Evolutionary conservation across 2,113 vertebrate species (phyloP).

Genomic region (Muntiacus muntjak): DNA sequence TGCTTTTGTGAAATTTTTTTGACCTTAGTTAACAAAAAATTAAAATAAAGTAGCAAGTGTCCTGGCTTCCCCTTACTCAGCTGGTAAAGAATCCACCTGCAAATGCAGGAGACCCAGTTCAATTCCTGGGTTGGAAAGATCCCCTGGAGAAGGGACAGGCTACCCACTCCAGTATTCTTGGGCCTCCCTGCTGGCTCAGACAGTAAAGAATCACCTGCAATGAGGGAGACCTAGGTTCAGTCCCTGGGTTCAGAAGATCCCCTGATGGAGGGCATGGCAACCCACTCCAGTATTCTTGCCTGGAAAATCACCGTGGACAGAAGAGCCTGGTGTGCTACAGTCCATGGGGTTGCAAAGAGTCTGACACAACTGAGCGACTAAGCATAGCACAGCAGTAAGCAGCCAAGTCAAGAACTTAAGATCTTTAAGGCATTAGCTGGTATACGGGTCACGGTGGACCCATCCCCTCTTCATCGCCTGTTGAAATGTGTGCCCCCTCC

Average conservation of each 20-base stretch:
- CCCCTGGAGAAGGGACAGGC: neutral
- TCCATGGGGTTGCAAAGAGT: neutral
- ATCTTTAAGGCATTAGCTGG: neutral
- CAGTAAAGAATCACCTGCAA: neutral
- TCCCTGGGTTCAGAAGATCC: neutral
- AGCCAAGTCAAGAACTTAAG: neutral
- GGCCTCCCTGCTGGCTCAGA: neutral
- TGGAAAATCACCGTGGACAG: neutral
- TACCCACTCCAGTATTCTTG: neutral
- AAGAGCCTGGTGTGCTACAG: neutral
- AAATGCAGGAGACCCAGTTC: neutral
- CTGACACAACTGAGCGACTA: neutral
- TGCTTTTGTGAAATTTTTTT: neutral
- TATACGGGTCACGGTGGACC: neutral
- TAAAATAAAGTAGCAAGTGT: neutral
- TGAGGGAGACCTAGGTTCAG: neutral
- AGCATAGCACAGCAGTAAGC: neutral
- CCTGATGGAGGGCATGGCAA: neutral
- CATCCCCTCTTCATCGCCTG: neutral
- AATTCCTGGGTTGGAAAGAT: neutral
- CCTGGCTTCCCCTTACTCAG: neutral
- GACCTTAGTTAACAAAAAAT: neutral
- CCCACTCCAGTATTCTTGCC: neutral
- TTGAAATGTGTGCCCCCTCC: neutral
- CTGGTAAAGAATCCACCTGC: neutral